phyloP scores from a whole-genome alignment of 2,113 vertebrate genomes.

The Marmota flaviventris region DNA sequence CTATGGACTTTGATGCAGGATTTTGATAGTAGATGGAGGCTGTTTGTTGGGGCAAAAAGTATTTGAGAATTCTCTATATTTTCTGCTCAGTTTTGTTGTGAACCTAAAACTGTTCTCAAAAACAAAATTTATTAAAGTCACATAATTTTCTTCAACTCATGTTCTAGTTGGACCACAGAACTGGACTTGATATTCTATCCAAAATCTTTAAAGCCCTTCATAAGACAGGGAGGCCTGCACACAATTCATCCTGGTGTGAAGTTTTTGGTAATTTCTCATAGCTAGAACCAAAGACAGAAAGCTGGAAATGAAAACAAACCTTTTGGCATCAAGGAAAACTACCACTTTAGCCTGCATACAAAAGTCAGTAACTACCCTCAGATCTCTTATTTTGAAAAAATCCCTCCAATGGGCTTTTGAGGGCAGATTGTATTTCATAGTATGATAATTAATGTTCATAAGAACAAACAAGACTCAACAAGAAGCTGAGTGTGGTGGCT shows the following conservation, averaged over 20 bases:
- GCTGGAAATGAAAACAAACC: slow-evolving; percentile 22
- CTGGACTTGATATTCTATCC: neutral
- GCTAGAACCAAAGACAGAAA: slow-evolving; percentile 52
- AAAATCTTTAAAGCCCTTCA: slow-evolving; percentile 27
- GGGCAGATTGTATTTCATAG: neutral
- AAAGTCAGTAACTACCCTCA: neutral
- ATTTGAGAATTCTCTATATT: neutral
- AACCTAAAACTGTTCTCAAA: neutral
- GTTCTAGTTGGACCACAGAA: neutral
- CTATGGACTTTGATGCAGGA: neutral
- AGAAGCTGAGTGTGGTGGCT: neutral
- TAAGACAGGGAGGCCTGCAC: neutral
- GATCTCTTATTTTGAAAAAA: neutral
- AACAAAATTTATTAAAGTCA: neutral
- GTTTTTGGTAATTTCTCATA: slow-evolving; percentile 31
- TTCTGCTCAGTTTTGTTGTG: neutral
- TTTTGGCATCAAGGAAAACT: neutral
- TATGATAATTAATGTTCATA: neutral
- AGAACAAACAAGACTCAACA: neutral
- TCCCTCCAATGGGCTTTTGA: neutral
- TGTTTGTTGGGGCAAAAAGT: neutral
- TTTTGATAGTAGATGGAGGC: neutral
- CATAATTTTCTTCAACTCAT: neutral
- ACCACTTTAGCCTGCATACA: neutral
- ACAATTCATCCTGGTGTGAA: neutral